Percentiles rank a stretch among this genome's conserved stretches.
phyloP scores from a whole-genome alignment of 2,797 vertebrate genomes.

The Onychomys torridus region DNA sequence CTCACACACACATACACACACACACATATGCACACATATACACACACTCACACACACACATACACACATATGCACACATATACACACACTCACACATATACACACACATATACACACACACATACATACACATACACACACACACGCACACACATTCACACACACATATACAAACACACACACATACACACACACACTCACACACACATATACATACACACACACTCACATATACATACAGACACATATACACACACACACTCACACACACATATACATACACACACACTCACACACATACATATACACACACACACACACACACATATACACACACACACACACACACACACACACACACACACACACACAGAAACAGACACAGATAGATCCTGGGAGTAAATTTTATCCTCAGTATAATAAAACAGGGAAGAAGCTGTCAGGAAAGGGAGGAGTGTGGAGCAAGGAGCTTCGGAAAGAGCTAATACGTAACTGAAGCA shows the following conservation, averaged over 20 bases:
- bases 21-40: not conserved
- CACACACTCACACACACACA: not conserved
- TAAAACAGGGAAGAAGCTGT: not conserved
- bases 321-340: not conserved
- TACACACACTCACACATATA: not conserved
- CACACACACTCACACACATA: too few relatives aligned
- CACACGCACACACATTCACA: not conserved
- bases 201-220: not conserved
- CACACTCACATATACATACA: too few relatives aligned
- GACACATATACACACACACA: too few relatives aligned
- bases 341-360: not conserved
- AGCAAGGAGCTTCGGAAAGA: not conserved
- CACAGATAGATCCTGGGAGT: not conserved
- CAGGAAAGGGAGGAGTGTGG: not conserved
- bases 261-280: too few relatives aligned
- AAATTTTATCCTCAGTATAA: not conserved
- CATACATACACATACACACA: too few relatives aligned
- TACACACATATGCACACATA: not conserved
- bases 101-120: not conserved
- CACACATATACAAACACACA: not conserved
- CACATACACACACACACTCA: too few relatives aligned
- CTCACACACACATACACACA: not conserved
- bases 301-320: not conserved
- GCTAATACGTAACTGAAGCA: not conserved
- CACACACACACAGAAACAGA: not conserved